Base-by-base conservation (phyloP, 2,888 invertebrate genomes). In the Pseudococcus jackbeardsleyi region DNA sequence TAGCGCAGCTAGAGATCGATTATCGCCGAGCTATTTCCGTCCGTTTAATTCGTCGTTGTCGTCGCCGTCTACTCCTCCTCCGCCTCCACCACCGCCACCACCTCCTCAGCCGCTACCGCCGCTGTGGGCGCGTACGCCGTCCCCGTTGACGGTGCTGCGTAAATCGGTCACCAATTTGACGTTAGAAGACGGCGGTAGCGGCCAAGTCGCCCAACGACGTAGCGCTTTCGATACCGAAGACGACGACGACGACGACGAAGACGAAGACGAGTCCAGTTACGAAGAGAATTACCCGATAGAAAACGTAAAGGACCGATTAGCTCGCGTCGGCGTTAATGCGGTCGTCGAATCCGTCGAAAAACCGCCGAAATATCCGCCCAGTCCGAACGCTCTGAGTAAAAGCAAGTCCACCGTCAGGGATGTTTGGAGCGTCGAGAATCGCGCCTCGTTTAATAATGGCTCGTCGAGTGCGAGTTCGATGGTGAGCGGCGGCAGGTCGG, bases 231-330 rank as follows among this genome's bases (percentile, higher is more conserved):
- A 77, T 48, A 82, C 82, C 26, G 26, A 33, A 33, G 26, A 33
- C 26, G 26, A 33, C 1, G 26, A 33, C 26, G 88, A 88, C 54
- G 39, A 54, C 50, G 88, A 88, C 26, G 26, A 33, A 33, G 26
- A 33, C 26, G 88, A 88, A 79, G 39, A 54, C 50, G 88, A 88
- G 0, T 79, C 88, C 48, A 88, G 88, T 26, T 88, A 88, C 54
- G 79, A 88, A 11, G 88, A 88, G n/a, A 22, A 88, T 22, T 82
- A 88, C 54, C 89, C 89, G 42, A 89, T 90, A 89, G 89, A 90
- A 68, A 89, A 89, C 19, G 82, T 17, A 1, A 54, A 82, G 4
- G 9, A 89, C 87, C 50, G 54, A 26, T 48, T 22, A 48, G 8
- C 42, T 19, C 50, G 33, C 33, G 39, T 17, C 39, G 39, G 26